phyloP scores from a whole-genome alignment of 2,888 invertebrate species.

The Hemithea aestivaria region DNA sequence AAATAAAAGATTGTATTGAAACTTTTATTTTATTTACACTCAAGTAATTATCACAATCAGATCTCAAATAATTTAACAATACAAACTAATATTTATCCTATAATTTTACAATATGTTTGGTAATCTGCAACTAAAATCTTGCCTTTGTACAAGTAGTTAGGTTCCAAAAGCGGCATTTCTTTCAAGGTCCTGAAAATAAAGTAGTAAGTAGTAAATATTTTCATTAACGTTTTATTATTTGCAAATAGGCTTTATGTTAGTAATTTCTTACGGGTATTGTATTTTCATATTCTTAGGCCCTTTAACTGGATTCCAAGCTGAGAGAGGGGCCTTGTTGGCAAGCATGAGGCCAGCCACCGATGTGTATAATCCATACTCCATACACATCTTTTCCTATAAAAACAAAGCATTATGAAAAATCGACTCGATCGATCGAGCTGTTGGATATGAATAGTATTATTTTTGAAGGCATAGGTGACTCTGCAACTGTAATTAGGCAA shows the following conservation, averaged over 20 bases:
- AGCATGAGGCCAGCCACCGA: conserved; percentile 85
- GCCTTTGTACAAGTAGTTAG: conserved; percentile 61
- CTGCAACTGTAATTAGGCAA: too few relatives aligned
- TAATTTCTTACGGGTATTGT: conserved; percentile 67
- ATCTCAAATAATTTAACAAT: too few relatives aligned
- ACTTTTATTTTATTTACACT: background rate
- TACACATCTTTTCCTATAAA: conserved; percentile 66
- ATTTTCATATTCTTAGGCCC: conserved; percentile 73
- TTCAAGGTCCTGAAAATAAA: conserved; percentile 55
- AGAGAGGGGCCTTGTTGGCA: conserved; percentile 82
- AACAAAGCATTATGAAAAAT: background rate
- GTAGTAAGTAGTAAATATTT: background rate
- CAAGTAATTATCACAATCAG: too few relatives aligned
- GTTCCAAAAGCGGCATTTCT: conserved; percentile 56
- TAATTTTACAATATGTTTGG: conserved; percentile 67
- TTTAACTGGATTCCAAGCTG: conserved; percentile 86
- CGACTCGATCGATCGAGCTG: too few relatives aligned
- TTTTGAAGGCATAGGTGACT: too few relatives aligned
- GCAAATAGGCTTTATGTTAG: too few relatives aligned
- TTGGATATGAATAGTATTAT: too few relatives aligned
- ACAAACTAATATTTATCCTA: too few relatives aligned
- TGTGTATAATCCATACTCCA: conserved; percentile 81
- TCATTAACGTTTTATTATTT: background rate
- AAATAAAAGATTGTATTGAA: too few relatives aligned
- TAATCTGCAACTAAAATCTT: conserved; percentile 69